These are phyloP conservation scores for Trissolcus basalis DNA, from an alignment of 1,140 invertebrate species.

Conservation along the genomic window DNA sequence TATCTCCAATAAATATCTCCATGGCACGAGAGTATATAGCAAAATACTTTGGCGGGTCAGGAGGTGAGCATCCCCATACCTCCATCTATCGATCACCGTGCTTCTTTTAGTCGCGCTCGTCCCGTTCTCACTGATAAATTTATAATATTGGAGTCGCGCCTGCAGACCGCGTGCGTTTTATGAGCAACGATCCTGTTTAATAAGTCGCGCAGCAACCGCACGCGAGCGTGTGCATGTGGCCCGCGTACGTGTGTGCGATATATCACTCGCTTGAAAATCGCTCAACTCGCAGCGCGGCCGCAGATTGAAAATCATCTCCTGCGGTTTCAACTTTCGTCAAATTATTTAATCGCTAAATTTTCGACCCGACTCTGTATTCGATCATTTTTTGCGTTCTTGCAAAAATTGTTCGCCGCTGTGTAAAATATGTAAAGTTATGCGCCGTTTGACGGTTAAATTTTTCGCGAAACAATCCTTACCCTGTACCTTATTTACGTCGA, in stretches of 20 bases:
- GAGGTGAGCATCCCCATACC: slow-evolving; percentile 67
- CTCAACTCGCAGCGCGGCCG: no score
- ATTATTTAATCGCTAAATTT: neutral
- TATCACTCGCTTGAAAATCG: neutral
- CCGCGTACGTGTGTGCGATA: slow-evolving; percentile 16
- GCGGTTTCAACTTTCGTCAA: neutral
- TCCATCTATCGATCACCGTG: slow-evolving; percentile 74
- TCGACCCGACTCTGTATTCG: slow-evolving; percentile 3
- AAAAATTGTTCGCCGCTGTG: slow-evolving; percentile 15
- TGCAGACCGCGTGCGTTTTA: slow-evolving; percentile 41
- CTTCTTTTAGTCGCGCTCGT: slow-evolving; percentile 67
- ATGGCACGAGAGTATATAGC: slow-evolving; percentile 73
- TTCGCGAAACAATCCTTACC: slow-evolving; percentile 25
- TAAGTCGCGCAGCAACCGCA: slow-evolving; percentile 38
- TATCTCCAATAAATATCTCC: slow-evolving; percentile 77
- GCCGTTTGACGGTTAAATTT: slow-evolving; percentile 33
- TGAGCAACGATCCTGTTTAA: slow-evolving; percentile 55
- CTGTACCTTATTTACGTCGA: slow-evolving; percentile 27
- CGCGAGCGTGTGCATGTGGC: slow-evolving; percentile 20
- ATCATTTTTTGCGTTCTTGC: slow-evolving; percentile 7
- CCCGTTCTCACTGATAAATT: slow-evolving; percentile 72
- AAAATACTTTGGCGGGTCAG: slow-evolving; percentile 70
- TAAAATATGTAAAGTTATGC: slow-evolving; percentile 44
- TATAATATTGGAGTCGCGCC: slow-evolving; percentile 68
- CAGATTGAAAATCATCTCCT: neutral